Percentiles rank a stretch among this genome's conserved stretches.
Evolutionary conservation across 2,888 invertebrate genomes (phyloP).

Genomic region (Morpho helenor): DNA sequence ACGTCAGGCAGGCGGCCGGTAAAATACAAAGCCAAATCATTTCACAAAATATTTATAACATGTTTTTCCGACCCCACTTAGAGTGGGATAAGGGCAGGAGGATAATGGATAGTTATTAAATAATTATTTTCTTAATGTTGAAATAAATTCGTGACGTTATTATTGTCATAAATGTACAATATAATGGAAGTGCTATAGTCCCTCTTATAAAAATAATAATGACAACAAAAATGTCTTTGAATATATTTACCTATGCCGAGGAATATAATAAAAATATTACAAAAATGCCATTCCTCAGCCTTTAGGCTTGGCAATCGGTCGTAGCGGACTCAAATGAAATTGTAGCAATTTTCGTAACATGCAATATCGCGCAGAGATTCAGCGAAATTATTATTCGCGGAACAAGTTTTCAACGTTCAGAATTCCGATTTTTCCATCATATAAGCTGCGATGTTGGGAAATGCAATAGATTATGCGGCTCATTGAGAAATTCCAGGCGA

Average conservation of each 20-base stretch:
- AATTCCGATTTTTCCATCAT: conserved; percentile 35
- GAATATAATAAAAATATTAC: conserved; percentile 10
- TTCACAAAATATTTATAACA: too few species aligned
- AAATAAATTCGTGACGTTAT: too few species aligned
- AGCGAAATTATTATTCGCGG: conserved; percentile 26
- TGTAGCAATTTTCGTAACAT: conserved; percentile 14
- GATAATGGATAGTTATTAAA: too few species aligned
- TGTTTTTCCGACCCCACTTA: too few species aligned
- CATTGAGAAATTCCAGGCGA: conserved; percentile 53
- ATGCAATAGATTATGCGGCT: conserved; percentile 48
- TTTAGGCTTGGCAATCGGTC: conserved; percentile 13
- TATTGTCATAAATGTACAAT: too few species aligned
- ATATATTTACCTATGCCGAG: background rate
- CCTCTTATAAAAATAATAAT: too few species aligned
- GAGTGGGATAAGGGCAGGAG: too few species aligned
- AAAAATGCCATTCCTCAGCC: conserved; percentile 10
- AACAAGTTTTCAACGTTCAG: conserved; percentile 29
- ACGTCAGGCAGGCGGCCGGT: too few species aligned
- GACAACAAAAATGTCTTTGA: too few species aligned
- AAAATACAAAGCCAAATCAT: too few species aligned
- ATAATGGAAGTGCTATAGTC: too few species aligned
- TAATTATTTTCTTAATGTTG: too few species aligned
- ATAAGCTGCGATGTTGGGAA: conserved; percentile 30
- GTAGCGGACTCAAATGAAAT: conserved; percentile 12
- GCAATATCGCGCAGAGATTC: conserved; percentile 14